phyloP scores from a whole-genome alignment of 2,113 vertebrate genomes.

The Sialia sialis region DNA sequence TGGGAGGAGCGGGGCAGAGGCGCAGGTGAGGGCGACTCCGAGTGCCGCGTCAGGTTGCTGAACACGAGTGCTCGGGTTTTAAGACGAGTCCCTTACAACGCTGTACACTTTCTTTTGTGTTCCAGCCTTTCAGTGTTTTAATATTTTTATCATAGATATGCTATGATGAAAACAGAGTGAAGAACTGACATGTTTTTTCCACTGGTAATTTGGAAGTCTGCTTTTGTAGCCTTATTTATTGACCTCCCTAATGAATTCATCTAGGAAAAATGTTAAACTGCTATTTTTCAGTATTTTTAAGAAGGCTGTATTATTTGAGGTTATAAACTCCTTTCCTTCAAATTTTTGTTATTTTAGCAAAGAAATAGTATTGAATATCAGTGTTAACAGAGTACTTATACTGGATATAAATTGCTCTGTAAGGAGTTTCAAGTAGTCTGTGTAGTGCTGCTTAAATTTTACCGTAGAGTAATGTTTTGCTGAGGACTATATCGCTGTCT shows the following conservation, averaged over 20 bases:
- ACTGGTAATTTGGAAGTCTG: neutral
- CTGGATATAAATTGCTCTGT: neutral
- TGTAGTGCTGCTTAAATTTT: neutral
- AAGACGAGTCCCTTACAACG: neutral
- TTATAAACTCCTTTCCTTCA: neutral
- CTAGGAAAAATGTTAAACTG: neutral
- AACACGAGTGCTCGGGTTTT: neutral
- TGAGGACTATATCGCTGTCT: neutral
- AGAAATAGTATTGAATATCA: neutral
- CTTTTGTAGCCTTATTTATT: neutral
- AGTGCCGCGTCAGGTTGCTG: neutral
- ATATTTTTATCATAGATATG: neutral
- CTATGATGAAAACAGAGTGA: neutral
- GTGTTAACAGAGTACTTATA: neutral
- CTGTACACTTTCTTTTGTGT: neutral
- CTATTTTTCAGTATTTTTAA: neutral
- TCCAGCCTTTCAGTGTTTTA: accelerated
- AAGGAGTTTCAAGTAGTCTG: neutral
- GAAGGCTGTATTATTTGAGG: neutral
- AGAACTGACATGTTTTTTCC: neutral
- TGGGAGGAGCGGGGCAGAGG: neutral
- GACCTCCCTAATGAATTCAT: neutral
- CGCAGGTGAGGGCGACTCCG: neutral
- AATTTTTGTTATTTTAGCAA: neutral
- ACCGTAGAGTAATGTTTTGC: neutral